Conservation (phyloP, 2,113 vertebrate species). For the Tretioscincus oriximinensis region DNA sequence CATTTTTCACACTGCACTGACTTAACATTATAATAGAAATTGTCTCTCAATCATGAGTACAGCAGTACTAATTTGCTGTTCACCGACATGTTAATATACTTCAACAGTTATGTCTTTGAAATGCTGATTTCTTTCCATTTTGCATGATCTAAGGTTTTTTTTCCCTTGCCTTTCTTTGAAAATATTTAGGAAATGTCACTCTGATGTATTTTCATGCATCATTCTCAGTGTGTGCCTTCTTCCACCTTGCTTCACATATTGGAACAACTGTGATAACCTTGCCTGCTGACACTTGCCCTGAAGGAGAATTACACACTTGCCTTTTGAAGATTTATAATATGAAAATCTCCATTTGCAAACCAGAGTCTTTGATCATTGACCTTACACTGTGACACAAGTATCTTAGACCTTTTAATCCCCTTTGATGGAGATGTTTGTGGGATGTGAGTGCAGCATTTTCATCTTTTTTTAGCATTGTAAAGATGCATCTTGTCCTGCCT, state of each 20-base stretch:
- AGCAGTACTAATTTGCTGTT: slow-evolving; percentile 11
- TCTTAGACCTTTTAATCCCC: not conserved
- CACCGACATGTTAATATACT: not conserved
- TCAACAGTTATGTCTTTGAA: not conserved
- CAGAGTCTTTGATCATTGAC: slow-evolving; percentile 17
- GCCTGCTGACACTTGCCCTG: not conserved
- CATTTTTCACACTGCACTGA: not conserved
- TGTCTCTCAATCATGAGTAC: not conserved
- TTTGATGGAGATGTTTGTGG: slow-evolving; percentile 4
- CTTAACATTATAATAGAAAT: not conserved
- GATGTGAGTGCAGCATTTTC: not conserved
- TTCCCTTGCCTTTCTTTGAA: not conserved
- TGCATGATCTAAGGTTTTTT: not conserved
- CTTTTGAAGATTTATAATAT: slow-evolving; percentile 6
- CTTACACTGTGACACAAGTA: not conserved
- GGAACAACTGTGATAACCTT: not conserved
- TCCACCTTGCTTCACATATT: not conserved
- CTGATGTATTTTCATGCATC: not conserved
- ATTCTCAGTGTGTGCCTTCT: not conserved
- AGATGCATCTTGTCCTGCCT: not conserved
- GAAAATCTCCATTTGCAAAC: slow-evolving; percentile 11
- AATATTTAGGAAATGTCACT: slow-evolving; percentile 18
- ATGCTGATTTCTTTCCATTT: slow-evolving; percentile 1
- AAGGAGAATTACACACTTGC: not conserved
- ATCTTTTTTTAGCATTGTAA: not conserved